Evolutionary conservation across 2,113 vertebrate species (phyloP).

Genomic region (Prinia subflava): DNA sequence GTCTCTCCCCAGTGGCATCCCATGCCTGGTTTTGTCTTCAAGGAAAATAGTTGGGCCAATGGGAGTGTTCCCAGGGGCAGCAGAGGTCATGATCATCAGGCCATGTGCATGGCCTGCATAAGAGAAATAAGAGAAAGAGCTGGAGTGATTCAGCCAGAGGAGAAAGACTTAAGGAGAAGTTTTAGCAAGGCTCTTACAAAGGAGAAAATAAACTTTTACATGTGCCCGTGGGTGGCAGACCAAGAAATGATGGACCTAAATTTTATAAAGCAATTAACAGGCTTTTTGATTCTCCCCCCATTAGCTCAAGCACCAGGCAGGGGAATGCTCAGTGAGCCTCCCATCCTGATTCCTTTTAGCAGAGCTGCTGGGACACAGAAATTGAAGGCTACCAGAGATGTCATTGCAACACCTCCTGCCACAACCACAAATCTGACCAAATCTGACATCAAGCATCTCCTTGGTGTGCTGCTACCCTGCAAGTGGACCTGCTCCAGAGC

Average conservation of each 20-base stretch:
- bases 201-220: not conserved
- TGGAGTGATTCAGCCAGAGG: not conserved
- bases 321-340: not conserved
- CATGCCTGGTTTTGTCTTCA: not conserved
- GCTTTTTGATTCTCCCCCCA: not conserved
- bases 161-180: not conserved
- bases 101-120: not conserved
- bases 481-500: not conserved
- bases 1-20: not conserved
- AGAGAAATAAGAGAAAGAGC: not conserved
- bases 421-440: not conserved
- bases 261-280: not conserved
- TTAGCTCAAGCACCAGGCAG: not conserved
- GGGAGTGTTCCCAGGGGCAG: not conserved
- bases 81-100: too few species aligned
- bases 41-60: not conserved
- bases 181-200: not conserved
- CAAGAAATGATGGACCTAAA: not conserved
- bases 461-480: not conserved
- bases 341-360: not conserved
- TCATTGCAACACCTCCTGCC: not conserved
- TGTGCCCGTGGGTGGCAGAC: not conserved
- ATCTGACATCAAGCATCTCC: not conserved
- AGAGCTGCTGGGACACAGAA: not conserved
- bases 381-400: not conserved